A percentile compares a stretch with the other conserved stretches of the same genome.
These are phyloP conservation scores for Xylophagus ater DNA, from an alignment of 2,888 invertebrate species.

Conservation along the genomic window DNA sequence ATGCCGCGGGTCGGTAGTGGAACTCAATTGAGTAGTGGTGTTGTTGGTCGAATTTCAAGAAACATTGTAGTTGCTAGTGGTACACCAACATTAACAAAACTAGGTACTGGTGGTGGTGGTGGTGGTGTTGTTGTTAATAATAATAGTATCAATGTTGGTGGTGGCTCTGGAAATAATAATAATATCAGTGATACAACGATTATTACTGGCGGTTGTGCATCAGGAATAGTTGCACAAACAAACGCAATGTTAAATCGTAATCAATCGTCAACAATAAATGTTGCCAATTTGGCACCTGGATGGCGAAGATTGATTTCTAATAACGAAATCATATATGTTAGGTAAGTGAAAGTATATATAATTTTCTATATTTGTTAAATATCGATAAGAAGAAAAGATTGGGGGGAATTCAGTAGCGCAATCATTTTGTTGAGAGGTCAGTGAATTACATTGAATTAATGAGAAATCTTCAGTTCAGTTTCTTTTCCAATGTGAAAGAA, in stretches of 20 bases:
- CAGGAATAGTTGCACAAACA: slow-evolving; percentile 1
- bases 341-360: no score
- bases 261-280: slow-evolving; percentile 13
- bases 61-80: slow-evolving; percentile 1
- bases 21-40: slow-evolving; percentile 8
- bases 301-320: slow-evolving; percentile 65
- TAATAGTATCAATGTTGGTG: not conserved
- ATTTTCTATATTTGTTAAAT: no score
- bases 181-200: not conserved
- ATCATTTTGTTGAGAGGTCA: no score
- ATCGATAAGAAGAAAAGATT: no score
- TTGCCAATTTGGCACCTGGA: slow-evolving; percentile 54
- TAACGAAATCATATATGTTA: slow-evolving; percentile 64
- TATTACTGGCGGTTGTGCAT: slow-evolving; percentile 15
- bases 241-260: slow-evolving; percentile 11
- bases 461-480: no score
- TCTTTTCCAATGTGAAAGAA: no score
- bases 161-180: no score
- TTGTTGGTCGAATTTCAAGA: no score
- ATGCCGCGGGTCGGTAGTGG: slow-evolving; percentile 29
- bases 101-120: not conserved
- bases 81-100: not conserved
- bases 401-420: no score
- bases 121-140: not conserved
- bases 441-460: no score